Evolutionary conservation across 2,888 invertebrate species (phyloP), one percentile per base, ranked within the genome.

Genomic region (Aphidoletes aphidimyza): DNA sequence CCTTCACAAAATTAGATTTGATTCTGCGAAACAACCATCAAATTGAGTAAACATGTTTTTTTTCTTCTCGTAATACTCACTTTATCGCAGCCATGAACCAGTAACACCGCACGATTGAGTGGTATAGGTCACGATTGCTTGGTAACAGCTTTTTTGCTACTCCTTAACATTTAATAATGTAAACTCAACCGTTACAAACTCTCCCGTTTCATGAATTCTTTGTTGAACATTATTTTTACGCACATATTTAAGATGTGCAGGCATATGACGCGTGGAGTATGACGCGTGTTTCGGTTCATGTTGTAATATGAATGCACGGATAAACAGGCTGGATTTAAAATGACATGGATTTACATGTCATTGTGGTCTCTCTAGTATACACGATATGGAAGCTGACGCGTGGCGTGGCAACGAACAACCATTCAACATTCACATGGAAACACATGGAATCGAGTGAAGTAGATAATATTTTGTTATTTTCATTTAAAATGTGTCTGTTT

Each of bases 111-210:
- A n/a, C 2, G 69, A 69, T 54, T 2, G 34, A 69, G 30, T 69
- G 69, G n/a, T n/a, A 69, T 69, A 69, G 69, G 69, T 69, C 69
- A 69, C 30, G 69, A 69, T 69, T 69, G 69, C 26, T 30, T 69
- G 14, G 30, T 11, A 69, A 54, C 54, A 30, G 69, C 69, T n/a
- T 14, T 11, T 69, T 54, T 54, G n/a, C 54, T 54, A 6, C 22
- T 54, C 9, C 3, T 54, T 14, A n/a, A n/a, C n/a, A n/a, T n/a
- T n/a, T n/a, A n/a, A n/a, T n/a, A n/a, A n/a, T n/a, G n/a, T n/a
- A n/a, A n/a, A n/a, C n/a, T n/a, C n/a, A n/a, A n/a, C n/a, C n/a
- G n/a, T n/a, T n/a, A n/a, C n/a, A n/a, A n/a, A n/a, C n/a, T n/a
- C n/a, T n/a, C n/a, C n/a, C 11, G 39, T 39, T 39, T 39, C 39